A percentile compares a stretch with the other conserved stretches of the same genome.
Conservation (phyloP, 2,113 vertebrate genomes). For the Odobenus rosmarus region DNA sequence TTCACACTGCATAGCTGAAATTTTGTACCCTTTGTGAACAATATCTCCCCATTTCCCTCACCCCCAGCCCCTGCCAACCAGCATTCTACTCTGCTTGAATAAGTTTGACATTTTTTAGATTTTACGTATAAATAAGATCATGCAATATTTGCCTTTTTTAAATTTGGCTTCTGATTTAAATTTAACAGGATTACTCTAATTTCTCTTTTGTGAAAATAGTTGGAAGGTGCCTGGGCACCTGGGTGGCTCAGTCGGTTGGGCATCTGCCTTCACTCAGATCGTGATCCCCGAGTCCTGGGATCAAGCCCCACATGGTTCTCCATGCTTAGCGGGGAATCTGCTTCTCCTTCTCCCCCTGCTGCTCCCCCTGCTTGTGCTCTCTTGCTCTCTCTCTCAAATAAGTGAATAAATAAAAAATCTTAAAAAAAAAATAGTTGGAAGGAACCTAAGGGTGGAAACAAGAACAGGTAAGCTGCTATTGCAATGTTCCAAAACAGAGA, state of each 20-base stretch:
- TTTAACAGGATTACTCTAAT: neutral
- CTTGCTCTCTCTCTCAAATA: neutral
- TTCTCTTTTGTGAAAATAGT: neutral
- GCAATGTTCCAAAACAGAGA: neutral
- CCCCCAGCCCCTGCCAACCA: fast-evolving
- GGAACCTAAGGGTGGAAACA: neutral
- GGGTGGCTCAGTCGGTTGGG: neutral
- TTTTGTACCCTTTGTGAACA: neutral
- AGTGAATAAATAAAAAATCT: neutral
- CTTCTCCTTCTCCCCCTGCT: too few relatives aligned
- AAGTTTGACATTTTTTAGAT: neutral
- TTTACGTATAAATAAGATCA: neutral
- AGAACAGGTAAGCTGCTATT: neutral
- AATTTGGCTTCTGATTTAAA: neutral
- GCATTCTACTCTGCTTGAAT: neutral
- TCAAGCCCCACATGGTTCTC: neutral
- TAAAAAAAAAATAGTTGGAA: neutral
- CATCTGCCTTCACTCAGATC: neutral
- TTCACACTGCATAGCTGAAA: neutral
- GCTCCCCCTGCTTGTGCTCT: neutral
- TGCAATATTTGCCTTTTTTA: neutral
- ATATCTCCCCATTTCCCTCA: neutral
- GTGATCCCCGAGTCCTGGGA: neutral
- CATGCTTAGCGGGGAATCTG: too few relatives aligned
- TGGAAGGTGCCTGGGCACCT: neutral